phyloP scores from a whole-genome alignment of 2,113 vertebrate species.

The Mesitornis unicolor region DNA sequence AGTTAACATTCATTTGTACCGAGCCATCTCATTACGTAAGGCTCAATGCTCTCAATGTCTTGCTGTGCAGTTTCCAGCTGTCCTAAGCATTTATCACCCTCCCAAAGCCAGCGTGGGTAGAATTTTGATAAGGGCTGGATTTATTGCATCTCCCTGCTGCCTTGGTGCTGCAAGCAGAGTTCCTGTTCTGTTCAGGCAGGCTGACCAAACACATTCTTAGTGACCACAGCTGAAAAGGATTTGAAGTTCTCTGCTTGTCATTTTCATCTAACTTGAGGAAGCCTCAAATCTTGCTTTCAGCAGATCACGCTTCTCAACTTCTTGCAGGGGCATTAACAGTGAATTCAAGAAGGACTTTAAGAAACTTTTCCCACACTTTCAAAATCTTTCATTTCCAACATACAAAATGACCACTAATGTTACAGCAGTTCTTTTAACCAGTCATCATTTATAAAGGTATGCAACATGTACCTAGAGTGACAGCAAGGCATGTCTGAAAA shows the following conservation, averaged over 20 bases:
- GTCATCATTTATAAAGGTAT: neutral
- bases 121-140: neutral
- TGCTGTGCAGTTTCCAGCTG: neutral
- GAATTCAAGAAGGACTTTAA: neutral
- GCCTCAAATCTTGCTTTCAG: neutral
- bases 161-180: neutral
- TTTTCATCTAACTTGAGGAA: neutral
- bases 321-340: neutral
- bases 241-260: neutral
- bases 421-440: neutral
- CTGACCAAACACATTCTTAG: neutral
- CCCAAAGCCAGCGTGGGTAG: neutral
- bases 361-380: neutral
- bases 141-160: neutral
- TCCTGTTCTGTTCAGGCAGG: neutral
- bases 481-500: neutral
- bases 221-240: neutral
- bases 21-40: neutral
- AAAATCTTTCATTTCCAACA: neutral
- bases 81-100: neutral
- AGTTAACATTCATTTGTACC: neutral
- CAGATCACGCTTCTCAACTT: neutral
- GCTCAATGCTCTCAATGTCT: neutral
- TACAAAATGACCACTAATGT: neutral
- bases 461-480: neutral